phyloP scores from a whole-genome alignment of 2,797 vertebrate genomes.

The Argentina silus region DNA sequence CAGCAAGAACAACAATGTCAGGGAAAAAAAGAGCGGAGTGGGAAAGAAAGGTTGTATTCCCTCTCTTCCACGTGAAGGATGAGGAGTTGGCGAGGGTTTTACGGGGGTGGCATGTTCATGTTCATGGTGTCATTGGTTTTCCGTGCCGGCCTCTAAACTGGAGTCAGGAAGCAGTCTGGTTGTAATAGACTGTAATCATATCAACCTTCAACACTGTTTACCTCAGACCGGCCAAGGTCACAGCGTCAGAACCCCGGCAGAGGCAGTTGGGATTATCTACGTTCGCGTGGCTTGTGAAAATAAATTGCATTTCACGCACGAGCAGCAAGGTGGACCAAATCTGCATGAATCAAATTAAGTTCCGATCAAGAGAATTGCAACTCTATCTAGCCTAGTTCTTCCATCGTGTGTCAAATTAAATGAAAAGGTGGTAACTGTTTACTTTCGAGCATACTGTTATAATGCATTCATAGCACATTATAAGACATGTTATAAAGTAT shows the following conservation, averaged over 20 bases:
- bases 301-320: background rate
- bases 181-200: background rate
- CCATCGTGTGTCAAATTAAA: background rate
- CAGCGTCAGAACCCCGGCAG: background rate
- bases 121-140: background rate
- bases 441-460: no score
- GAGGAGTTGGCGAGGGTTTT: slow-evolving; percentile 18
- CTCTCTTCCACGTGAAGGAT: slow-evolving; percentile 41
- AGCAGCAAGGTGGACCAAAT: background rate
- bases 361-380: background rate
- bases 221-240: background rate
- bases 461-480: no score
- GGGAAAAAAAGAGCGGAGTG: slow-evolving; percentile 30
- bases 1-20: slow-evolving; percentile 47
- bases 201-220: no score
- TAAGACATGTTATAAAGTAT: no score
- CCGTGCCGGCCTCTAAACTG: background rate
- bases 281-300: background rate
- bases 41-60: slow-evolving; percentile 31
- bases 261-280: background rate
- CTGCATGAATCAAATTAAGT: background rate
- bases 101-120: slow-evolving; percentile 12
- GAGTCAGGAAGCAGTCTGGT: background rate
- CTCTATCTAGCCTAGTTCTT: background rate
- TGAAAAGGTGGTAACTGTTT: no score